These are phyloP conservation scores for Phainopepla nitens DNA, from an alignment of 2,113 vertebrate species.

Conservation along the genomic window DNA sequence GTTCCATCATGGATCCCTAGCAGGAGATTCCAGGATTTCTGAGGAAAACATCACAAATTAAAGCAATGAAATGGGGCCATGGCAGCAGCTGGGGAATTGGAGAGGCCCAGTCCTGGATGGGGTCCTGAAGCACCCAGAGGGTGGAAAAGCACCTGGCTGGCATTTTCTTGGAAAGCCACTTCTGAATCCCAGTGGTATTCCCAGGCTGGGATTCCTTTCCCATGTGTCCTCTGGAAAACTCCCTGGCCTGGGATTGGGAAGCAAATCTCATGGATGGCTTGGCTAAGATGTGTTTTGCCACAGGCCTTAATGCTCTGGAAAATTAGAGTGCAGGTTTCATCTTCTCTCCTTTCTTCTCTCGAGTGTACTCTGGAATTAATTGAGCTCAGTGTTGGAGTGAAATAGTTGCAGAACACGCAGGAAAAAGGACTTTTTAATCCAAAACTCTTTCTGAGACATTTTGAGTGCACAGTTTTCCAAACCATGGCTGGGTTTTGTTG, in stretches of 20 bases:
- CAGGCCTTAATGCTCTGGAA: neutral
- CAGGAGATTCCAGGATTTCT: accelerated
- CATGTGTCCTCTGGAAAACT: neutral
- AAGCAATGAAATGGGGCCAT: neutral
- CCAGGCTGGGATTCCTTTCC: neutral
- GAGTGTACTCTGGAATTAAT: neutral
- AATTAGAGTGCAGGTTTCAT: neutral
- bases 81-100: accelerated
- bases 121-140: neutral
- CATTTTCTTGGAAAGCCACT: neutral
- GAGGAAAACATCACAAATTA: neutral
- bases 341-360: neutral
- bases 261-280: neutral
- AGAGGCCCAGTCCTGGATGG: neutral
- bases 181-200: neutral
- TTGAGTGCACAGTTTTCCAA: neutral
- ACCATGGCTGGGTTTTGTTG: neutral
- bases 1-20: neutral
- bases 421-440: neutral
- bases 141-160: neutral
- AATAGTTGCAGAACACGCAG: neutral
- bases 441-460: neutral
- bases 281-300: neutral
- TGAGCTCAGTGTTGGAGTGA: neutral
- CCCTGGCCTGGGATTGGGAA: neutral